Percentiles rank a stretch among this genome's conserved stretches.
Evolutionary conservation across 1,140 invertebrate genomes (phyloP).

Genomic region (Drosophila sucinea): DNA sequence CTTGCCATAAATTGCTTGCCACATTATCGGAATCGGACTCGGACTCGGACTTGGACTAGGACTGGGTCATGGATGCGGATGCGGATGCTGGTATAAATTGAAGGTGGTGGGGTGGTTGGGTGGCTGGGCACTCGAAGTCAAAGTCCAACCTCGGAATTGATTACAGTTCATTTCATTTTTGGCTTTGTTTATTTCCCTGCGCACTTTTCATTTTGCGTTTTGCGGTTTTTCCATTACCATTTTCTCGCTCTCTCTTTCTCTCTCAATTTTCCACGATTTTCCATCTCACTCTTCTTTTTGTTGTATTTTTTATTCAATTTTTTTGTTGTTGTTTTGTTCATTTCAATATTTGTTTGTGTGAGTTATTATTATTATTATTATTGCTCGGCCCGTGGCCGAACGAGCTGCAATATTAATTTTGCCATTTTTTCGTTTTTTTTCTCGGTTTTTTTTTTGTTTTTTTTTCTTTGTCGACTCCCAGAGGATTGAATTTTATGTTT

Average conservation of each 20-base stretch:
- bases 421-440: conserved; percentile 25
- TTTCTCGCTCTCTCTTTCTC: not conserved
- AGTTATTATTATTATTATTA: conserved; percentile 63
- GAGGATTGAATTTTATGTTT: not conserved
- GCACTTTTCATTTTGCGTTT: conserved; percentile 28
- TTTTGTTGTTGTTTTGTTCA: conserved; percentile 31
- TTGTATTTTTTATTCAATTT: conserved; percentile 2
- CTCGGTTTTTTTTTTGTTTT: no score
- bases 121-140: not conserved
- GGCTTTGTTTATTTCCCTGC: conserved; percentile 60
- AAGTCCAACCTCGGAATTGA: conserved; percentile 51
- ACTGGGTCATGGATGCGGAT: not conserved
- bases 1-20: conserved; percentile 53
- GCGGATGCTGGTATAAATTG: no score
- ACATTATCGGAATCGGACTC: conserved; percentile 40
- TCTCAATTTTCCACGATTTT: not conserved
- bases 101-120: not conserved
- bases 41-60: not conserved
- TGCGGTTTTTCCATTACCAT: conserved; percentile 17
- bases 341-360: conserved; percentile 60
- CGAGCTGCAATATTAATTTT: conserved; percentile 56
- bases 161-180: conserved; percentile 64
- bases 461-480: not conserved
- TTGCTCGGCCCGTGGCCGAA: conserved; percentile 16
- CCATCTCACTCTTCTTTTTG: not conserved